Conservation (phyloP, 30 jellyfish, hydroid and myxozoan species). For the Aurelia sp. region DNA sequence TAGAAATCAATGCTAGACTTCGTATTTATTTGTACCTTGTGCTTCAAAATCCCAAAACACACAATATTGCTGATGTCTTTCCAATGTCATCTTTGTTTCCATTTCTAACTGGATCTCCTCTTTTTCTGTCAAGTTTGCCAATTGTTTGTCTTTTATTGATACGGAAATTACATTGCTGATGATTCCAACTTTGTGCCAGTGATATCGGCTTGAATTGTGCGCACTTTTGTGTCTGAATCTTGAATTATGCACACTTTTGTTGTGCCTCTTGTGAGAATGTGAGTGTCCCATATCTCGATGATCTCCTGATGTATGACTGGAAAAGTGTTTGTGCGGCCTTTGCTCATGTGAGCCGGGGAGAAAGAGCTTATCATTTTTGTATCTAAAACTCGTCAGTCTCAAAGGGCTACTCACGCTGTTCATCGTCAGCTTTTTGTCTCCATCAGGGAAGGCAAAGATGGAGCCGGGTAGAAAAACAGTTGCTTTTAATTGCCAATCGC, state of each 20-base stretch:
- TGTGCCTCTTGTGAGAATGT: too few species aligned
- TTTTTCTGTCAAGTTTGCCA: background rate
- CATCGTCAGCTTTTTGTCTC: background rate
- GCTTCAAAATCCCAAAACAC: constrained; percentile 47
- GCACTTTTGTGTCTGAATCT: too few species aligned
- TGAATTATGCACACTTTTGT: too few species aligned
- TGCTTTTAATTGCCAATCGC: background rate
- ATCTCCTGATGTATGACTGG: too few species aligned
- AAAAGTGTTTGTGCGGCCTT: background rate
- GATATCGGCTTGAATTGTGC: too few species aligned
- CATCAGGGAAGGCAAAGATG: background rate
- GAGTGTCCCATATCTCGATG: too few species aligned
- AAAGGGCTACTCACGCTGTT: background rate
- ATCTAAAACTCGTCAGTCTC: constrained; percentile 22
- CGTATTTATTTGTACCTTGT: background rate
- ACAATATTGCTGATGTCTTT: background rate
- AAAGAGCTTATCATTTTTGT: constrained; percentile 4
- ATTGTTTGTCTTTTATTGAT: constrained; percentile 8
- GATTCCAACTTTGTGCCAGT: background rate
- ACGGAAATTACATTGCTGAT: constrained; percentile 19
- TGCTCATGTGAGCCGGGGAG: background rate
- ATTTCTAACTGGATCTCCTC: constrained; percentile 8
- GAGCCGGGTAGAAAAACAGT: background rate
- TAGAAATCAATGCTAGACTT: too few species aligned
- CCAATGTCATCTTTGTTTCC: background rate